Base-by-base conservation (phyloP, 2,888 invertebrate species). In the Morinoia aosen region DNA sequence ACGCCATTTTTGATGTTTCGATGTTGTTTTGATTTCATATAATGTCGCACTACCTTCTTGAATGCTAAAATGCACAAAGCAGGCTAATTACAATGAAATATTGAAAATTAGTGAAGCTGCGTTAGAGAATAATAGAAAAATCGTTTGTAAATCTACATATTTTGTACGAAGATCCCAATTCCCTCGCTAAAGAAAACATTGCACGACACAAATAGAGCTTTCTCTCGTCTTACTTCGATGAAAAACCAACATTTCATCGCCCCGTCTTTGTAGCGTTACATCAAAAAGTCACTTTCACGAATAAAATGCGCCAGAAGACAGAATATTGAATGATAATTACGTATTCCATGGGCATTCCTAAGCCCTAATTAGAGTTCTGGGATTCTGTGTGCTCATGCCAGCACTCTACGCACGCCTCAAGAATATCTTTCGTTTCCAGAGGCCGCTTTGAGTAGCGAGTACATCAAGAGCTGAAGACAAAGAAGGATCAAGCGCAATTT, bases 401-500 rank as follows among this genome's bases (percentile, higher is more conserved):
- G 8, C 33, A 76, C 19, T 76, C 25, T 76, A 33, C 19, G 76
- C 76, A 76, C 33, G 76, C 25, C 25, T 33, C 19, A 25, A 33
- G 76, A 76, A 76, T 76, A 76, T 76, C 76, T 33, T 76, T 76
- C 25, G 25, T 76, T 76, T 76, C 76, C 76, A 76, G 25, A 16
- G 76, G 8, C 76, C 33, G 76, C 33, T 33, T 33, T 76, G 76
- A 33, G 76, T 33, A 76, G 19, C 76, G 10, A 76, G 25, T 76
- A 33, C 76, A 76, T 76, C 90, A 39, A 90, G 90, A 39, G 11
- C 48, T 11, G 39, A 93, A 93, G 57, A 93, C 93, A 57, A 93
- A 56, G 57, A 93, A 93, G 93, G 93, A 93, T 93, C 93, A 93
- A 57, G 93, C 10, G 57, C 56, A 93, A 93, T 57, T 93, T 56